phyloP scores from a whole-genome alignment of 2,888 invertebrate species.

The Gnatocerus cornutus region DNA sequence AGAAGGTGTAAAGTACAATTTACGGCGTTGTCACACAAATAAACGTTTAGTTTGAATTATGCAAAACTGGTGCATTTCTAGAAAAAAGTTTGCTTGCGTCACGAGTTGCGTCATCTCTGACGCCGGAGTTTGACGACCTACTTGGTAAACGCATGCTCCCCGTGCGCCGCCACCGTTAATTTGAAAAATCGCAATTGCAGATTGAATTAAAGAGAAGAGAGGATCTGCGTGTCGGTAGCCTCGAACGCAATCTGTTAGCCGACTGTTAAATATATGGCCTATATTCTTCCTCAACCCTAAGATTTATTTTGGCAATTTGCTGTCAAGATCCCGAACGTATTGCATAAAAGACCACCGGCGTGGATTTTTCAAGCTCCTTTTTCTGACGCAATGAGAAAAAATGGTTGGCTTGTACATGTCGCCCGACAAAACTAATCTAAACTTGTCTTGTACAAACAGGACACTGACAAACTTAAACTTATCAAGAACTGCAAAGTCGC shows the following conservation, averaged over 20 bases:
- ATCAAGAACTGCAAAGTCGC: constrained; percentile 37
- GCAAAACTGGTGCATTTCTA: too few species aligned
- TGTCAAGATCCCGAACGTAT: constrained; percentile 50
- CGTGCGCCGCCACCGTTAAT: constrained; percentile 4
- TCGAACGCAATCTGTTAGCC: constrained; percentile 49
- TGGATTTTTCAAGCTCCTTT: constrained; percentile 43
- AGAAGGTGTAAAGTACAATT: too few species aligned
- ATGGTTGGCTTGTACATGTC: constrained; percentile 24
- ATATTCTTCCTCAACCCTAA: constrained; percentile 47
- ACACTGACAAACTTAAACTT: constrained; percentile 45
- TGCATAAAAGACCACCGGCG: constrained; percentile 46
- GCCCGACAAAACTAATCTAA: constrained; percentile 40
- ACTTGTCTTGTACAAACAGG: constrained; percentile 43
- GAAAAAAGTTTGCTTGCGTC: not conserved
- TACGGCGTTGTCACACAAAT: too few species aligned
- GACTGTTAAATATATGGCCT: constrained; percentile 49
- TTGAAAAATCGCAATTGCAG: constrained; percentile 42
- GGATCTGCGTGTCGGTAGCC: constrained; percentile 38
- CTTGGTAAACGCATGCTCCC: constrained; percentile 1
- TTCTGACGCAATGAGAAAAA: constrained; percentile 35
- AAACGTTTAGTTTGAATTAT: too few species aligned
- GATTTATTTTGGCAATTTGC: constrained; percentile 52
- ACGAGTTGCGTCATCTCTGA: constrained; percentile 8
- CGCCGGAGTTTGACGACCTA: constrained; percentile 5
- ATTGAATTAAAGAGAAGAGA: constrained; percentile 28